These are phyloP conservation scores for Sparus aurata DNA, from an alignment of 2,797 vertebrate species.

Conservation along the genomic window DNA sequence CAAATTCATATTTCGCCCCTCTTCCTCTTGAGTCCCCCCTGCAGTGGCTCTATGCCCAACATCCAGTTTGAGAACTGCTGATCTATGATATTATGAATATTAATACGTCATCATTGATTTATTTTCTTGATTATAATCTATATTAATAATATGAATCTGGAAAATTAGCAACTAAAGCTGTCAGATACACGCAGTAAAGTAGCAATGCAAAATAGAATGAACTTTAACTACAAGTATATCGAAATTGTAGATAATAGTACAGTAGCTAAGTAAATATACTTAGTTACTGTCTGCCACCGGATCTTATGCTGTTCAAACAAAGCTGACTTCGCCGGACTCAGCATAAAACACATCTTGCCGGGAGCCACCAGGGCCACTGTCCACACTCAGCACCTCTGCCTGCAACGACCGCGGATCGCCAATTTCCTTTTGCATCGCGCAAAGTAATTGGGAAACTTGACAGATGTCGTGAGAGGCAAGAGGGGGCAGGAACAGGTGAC, in stretches of 20 bases:
- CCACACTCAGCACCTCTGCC: constrained; percentile 40
- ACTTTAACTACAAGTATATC: background rate
- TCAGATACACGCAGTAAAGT: background rate
- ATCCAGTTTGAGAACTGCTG: too few species aligned
- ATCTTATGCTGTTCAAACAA: background rate
- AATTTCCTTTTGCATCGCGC: constrained; percentile 73
- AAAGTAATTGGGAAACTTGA: constrained; percentile 76
- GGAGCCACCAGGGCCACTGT: constrained; percentile 24
- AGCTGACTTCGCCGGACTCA: background rate
- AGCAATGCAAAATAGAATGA: background rate
- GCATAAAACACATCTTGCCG: constrained; percentile 9
- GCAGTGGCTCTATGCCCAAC: too few species aligned
- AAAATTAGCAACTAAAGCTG: background rate
- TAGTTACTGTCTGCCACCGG: background rate
- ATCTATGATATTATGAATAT: too few species aligned
- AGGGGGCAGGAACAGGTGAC: constrained; percentile 71
- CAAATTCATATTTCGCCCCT: too few species aligned
- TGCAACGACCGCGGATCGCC: constrained; percentile 45
- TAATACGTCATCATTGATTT: too few species aligned
- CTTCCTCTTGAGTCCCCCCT: too few species aligned
- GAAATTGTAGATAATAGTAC: background rate
- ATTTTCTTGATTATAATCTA: background rate
- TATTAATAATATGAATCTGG: background rate
- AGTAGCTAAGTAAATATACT: background rate
- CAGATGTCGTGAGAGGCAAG: constrained; percentile 75